These are phyloP conservation scores for Drosophila parthenogenetica DNA, from an alignment of 2,888 invertebrate species.

Conservation along the genomic window DNA sequence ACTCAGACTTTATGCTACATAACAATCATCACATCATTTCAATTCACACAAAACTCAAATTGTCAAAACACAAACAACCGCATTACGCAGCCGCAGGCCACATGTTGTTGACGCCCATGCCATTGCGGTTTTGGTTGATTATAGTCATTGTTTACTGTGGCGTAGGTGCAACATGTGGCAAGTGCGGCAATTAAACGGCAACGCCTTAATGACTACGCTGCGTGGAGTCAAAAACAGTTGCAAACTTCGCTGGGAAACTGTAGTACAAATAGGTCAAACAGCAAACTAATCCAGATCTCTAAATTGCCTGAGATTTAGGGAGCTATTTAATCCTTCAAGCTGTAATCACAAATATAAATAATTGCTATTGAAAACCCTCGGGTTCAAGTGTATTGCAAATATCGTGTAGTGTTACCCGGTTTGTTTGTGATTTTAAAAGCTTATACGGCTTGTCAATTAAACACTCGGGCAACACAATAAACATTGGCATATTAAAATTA, in stretches of 20 bases:
- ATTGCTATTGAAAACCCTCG: no score
- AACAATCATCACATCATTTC: constrained; percentile 43
- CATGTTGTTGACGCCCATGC: constrained; percentile 10
- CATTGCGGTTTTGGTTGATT: constrained; percentile 37
- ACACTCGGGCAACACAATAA: constrained; percentile 16
- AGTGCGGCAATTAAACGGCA: constrained; percentile 61
- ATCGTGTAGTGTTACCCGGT: neutral
- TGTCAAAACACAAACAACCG: constrained; percentile 57
- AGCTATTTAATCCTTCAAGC: no score
- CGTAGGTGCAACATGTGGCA: constrained; percentile 59
- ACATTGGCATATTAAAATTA: constrained; percentile 51
- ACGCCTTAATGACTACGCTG: constrained; percentile 7
- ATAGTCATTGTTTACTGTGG: constrained; percentile 39
- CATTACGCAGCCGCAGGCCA: constrained; percentile 57
- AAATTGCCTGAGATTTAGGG: no score
- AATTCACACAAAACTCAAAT: constrained; percentile 19
- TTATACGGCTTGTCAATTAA: constrained; percentile 27
- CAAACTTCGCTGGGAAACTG: no score
- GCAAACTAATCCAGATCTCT: no score
- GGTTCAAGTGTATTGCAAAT: neutral
- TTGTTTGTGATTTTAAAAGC: constrained; percentile 19
- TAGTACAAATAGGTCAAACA: no score
- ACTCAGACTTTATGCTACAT: constrained; percentile 18
- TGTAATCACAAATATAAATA: no score
- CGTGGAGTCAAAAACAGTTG: neutral